Evolutionary conservation across 2,797 vertebrate species (phyloP), one percentile per base, ranked within the genome.

Genomic region (Phoxinus dragarum): DNA sequence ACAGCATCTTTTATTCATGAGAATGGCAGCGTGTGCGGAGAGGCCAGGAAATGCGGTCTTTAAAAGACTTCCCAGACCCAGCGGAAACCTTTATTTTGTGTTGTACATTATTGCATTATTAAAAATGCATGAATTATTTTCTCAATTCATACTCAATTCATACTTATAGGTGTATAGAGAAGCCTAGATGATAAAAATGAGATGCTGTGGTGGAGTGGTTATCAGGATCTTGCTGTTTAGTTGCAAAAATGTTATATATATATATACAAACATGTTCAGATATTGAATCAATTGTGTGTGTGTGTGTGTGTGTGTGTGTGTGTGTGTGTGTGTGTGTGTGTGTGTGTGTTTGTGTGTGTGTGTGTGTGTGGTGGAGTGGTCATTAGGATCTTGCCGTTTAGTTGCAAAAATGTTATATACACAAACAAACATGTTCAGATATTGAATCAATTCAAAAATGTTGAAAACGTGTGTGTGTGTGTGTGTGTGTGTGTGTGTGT

Each of bases 1-100:
- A 78, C 83, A 9, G 75, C 49, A 84, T 66, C 38, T 78, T 68
- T 77, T 68, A 84, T 84, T 69, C 73, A 84, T 84, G 64, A 76
- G 66, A 77, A 17, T 23, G 47, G 34, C 38, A 14, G 52, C 6
- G 44, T 54, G 21, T 52, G 6, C 16, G 2, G 23, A 80, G 31
- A 69, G 64, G 31, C 17, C 27, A 34, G n/a, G 59, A 47, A 66
- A 80, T 34, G 17, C 47, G 27, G 34, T 21, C 71, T 31, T 31
- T 73, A n/a, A 73, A 27, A 73, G 71, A 31, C 6, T 42, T 61
- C 75, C 23, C 40, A 66, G 40, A 66, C 40, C 8, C 16, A 47
- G 59, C 66, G 5, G 10, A 64, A 66, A 66, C 59, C 59, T 31
- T 5, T 2, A 42, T 1, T 31, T 78, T 78, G 8, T 27, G 31